Conservation (phyloP, 2,888 invertebrate species). For the Idaea straminata region DNA sequence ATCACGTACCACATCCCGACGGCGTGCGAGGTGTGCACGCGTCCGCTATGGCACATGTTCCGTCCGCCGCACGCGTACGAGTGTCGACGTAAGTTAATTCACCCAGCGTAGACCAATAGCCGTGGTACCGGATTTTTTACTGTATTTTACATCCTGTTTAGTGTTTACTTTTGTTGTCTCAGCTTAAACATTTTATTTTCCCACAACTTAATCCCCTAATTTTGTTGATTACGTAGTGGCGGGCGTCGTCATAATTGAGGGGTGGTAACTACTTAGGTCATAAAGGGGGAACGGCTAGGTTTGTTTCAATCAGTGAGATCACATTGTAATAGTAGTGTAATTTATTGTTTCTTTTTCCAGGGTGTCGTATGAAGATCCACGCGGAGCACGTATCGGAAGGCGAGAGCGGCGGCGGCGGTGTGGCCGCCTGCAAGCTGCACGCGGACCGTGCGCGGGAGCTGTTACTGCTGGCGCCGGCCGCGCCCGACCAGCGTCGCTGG, state of each 20-base stretch:
- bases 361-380: constrained; percentile 98
- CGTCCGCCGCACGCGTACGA: constrained; percentile 98
- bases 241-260: no score
- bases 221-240: no score
- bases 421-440: constrained; percentile 97
- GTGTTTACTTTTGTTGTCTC: no score
- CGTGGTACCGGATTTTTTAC: no score
- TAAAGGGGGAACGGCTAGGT: no score
- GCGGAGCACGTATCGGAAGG: constrained; percentile 94
- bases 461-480: constrained; percentile 90
- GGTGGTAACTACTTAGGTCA: no score
- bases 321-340: no score
- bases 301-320: no score
- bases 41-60: constrained; percentile 98
- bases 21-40: constrained; percentile 98
- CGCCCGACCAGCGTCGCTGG: constrained; percentile 96
- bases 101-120: background rate
- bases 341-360: constrained; percentile 61
- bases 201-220: no score
- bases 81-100: constrained; percentile 89
- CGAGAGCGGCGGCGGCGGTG: constrained; percentile 87
- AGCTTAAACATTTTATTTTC: no score
- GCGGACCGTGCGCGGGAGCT: constrained; percentile 98
- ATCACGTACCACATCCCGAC: constrained; percentile 99
- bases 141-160: no score